Conservation (phyloP, 2,113 vertebrate species). For the Thalassoma bifasciatum region DNA sequence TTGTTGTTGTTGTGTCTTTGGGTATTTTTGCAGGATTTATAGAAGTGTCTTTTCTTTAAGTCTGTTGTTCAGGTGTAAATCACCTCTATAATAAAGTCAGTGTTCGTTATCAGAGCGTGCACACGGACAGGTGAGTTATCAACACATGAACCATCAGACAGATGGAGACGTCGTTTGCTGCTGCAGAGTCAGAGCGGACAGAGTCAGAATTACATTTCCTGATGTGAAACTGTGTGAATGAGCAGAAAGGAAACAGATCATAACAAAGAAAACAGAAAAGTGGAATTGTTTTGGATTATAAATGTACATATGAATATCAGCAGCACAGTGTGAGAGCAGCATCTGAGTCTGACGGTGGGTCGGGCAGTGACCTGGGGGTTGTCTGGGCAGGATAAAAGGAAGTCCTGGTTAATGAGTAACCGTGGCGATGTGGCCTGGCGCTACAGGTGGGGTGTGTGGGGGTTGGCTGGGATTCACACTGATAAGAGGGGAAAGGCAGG, state of each 20-base stretch:
- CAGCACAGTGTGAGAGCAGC: conserved; percentile 1
- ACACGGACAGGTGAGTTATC: conserved; percentile 8
- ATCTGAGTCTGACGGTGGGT: conserved; percentile 49
- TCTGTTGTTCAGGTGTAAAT: too few species aligned
- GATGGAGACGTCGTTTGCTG: conserved; percentile 18
- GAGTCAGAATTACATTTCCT: neutral
- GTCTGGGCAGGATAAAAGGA: conserved; percentile 80
- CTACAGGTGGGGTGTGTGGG: conserved; percentile 73
- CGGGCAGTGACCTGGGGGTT: conserved; percentile 78
- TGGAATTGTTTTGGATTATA: neutral
- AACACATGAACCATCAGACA: neutral
- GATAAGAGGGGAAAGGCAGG: conserved; percentile 65
- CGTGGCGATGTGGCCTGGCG: conserved; percentile 65
- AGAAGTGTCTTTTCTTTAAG: too few species aligned
- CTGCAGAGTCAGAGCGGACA: conserved; percentile 21
- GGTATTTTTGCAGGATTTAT: too few species aligned
- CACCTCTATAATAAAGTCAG: too few species aligned
- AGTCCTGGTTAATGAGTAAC: conserved; percentile 82
- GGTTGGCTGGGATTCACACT: conserved; percentile 56
- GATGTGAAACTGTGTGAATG: neutral
- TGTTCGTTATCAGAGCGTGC: neutral
- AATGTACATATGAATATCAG: neutral
- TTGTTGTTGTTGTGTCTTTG: too few species aligned
- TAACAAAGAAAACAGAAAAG: neutral
- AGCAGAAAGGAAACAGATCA: neutral